Evolutionary conservation across 2,888 invertebrate genomes (phyloP).

Genomic region (Trichacis sp.): DNA sequence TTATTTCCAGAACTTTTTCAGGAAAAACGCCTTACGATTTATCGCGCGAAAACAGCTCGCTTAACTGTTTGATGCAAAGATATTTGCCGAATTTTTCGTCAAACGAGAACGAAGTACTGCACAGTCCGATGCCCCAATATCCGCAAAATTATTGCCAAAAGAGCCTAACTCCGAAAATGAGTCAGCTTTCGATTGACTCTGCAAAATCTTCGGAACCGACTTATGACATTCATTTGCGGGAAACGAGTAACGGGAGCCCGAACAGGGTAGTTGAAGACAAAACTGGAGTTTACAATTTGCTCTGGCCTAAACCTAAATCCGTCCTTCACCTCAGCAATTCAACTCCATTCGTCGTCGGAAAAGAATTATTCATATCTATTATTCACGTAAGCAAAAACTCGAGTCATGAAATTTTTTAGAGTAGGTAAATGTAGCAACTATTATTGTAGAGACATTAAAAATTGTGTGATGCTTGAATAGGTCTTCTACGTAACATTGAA

Average conservation of each 20-base stretch:
- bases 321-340: constrained; percentile 70
- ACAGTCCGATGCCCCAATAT: constrained; percentile 54
- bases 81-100: constrained; percentile 52
- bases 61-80: constrained; percentile 57
- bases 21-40: constrained; percentile 64
- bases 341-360: constrained; percentile 67
- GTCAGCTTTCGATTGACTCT: constrained; percentile 63
- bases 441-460: too few species aligned
- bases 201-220: constrained; percentile 61
- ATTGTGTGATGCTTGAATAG: too few species aligned
- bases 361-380: constrained; percentile 69
- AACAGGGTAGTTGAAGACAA: constrained; percentile 49
- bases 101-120: constrained; percentile 60
- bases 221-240: constrained; percentile 56
- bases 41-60: constrained; percentile 53
- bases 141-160: constrained; percentile 59
- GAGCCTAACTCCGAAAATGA: constrained; percentile 58
- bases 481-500: too few species aligned
- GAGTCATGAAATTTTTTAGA: too few species aligned
- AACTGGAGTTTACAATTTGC: constrained; percentile 56
- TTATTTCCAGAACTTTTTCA: constrained; percentile 58
- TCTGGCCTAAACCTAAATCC: constrained; percentile 75
- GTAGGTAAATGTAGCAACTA: too few species aligned
- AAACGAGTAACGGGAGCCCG: constrained; percentile 56
- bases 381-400: constrained; percentile 56